Evolutionary conservation across 2,888 invertebrate species (phyloP), one percentile per base, ranked within the genome.

Genomic region (Mimas tiliae): DNA sequence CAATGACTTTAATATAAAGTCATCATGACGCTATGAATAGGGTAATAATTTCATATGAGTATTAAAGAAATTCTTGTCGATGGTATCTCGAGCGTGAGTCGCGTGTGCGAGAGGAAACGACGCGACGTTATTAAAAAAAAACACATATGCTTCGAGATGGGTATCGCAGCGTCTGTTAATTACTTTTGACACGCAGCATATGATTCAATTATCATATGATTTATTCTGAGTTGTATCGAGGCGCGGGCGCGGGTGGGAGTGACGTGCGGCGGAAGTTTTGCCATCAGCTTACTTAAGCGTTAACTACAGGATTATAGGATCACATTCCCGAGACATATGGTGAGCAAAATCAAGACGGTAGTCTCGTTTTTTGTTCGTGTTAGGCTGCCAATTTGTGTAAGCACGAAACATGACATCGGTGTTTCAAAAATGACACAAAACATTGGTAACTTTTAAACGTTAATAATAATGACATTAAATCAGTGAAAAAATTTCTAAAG

Each of bases 161-260:
- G 88, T 93, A 93, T 93, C 92, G 88, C 93, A 90, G 87, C 84
- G 85, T 82, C 84, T 88, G 91, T 92, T 93, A 92, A 93, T 93
- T 93, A 91, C 93, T 89, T 92, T 84, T 92, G 93, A 93, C 93
- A 90, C 85, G 90, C 91, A 88, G 93, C 93, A 93, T 93, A 93
- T 93, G 93, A 93, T 93, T 93, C 93, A 93, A 93, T 93, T 93
- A 93, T 89, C 90, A 84, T 90, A 93, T 93, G 93, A 93, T 93
- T 93, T 93, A 93, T 90, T 79, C 83, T 78, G 77, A 80, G 85
- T 58, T 42, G 58, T 58, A 42, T 58, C 55, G 55, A 9, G 58
- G 80, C 85, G 79, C 79, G 75, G 69, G 74, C 85, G 79, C 79
- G 75, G 69, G 74, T 74, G 74, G 73, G 69, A 77, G 66, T 63